Percentiles rank a stretch among this genome's conserved stretches.
Conservation (phyloP, 2,797 vertebrate genomes). For the Thamnophis elegans region DNA sequence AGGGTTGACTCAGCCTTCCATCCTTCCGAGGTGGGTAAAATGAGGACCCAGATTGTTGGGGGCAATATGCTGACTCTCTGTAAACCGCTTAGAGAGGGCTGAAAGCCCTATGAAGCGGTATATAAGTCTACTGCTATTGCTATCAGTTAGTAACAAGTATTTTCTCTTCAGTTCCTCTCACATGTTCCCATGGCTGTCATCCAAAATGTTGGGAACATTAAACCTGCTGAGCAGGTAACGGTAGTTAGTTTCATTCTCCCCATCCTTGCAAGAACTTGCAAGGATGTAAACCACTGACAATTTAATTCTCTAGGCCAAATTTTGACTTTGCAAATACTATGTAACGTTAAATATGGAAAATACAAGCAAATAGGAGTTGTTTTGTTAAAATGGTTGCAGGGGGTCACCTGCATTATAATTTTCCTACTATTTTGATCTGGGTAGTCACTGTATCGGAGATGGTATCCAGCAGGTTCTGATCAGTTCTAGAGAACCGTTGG, state of each 20-base stretch:
- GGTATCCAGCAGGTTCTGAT: too few relatives aligned
- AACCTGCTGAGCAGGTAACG: slow-evolving; percentile 46
- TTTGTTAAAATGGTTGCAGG: background rate
- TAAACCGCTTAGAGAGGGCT: too few relatives aligned
- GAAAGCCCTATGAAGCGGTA: too few relatives aligned
- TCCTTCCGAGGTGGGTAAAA: too few relatives aligned
- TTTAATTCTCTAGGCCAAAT: slow-evolving; percentile 35
- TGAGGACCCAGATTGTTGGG: too few relatives aligned
- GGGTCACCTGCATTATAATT: background rate
- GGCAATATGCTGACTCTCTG: too few relatives aligned
- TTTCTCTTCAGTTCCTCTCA: slow-evolving; percentile 41
- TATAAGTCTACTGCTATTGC: too few relatives aligned
- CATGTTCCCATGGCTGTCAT: slow-evolving; percentile 54
- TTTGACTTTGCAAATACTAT: slow-evolving; percentile 39
- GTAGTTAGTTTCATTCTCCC: slow-evolving; percentile 16
- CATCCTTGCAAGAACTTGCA: slow-evolving; percentile 52
- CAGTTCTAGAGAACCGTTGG: too few relatives aligned
- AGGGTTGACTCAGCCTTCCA: too few relatives aligned
- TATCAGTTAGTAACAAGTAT: slow-evolving; percentile 44
- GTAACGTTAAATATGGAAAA: background rate
- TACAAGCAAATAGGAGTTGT: background rate
- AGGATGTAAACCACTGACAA: slow-evolving; percentile 42
- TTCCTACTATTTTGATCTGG: background rate
- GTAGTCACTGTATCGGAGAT: background rate
- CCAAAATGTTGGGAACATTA: slow-evolving; percentile 42